Conservation (phyloP, 2,797 vertebrate species). For the Poeciliopsis turneri region DNA sequence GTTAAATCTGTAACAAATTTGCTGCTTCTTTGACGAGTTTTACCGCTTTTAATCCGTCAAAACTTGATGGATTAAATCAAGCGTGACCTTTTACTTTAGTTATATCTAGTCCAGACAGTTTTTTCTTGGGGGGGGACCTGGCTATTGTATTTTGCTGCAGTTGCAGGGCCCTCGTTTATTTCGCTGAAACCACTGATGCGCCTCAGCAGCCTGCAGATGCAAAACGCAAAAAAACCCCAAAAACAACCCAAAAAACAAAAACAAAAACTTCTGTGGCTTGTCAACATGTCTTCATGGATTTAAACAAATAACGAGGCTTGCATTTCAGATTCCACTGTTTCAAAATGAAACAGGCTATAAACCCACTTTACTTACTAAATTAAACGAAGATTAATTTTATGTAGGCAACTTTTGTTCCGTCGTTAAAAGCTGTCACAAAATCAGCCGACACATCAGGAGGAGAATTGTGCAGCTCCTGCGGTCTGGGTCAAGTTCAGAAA, state of each 20-base stretch:
- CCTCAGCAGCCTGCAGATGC: background rate
- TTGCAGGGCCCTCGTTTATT: slow-evolving; percentile 7
- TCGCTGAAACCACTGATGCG: background rate
- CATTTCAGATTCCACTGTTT: background rate
- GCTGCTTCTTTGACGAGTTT: background rate
- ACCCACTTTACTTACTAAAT: background rate
- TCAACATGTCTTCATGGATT: background rate
- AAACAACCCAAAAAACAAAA: background rate
- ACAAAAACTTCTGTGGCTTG: background rate
- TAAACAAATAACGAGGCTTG: background rate
- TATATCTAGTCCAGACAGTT: background rate
- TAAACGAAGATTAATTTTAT: background rate
- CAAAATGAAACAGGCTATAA: background rate
- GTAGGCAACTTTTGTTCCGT: background rate
- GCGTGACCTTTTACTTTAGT: slow-evolving; percentile 10
- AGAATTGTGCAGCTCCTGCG: background rate
- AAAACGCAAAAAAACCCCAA: slow-evolving; percentile 2
- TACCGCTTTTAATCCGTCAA: background rate
- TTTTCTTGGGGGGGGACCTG: background rate
- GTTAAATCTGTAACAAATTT: slow-evolving; percentile 8
- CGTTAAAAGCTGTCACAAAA: background rate
- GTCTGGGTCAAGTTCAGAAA: background rate
- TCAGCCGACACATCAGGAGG: background rate
- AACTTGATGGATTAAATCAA: background rate
- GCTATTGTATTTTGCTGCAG: background rate